Conservation (phyloP, 2,797 vertebrate genomes). For the Platyrinchus mystaceus region DNA sequence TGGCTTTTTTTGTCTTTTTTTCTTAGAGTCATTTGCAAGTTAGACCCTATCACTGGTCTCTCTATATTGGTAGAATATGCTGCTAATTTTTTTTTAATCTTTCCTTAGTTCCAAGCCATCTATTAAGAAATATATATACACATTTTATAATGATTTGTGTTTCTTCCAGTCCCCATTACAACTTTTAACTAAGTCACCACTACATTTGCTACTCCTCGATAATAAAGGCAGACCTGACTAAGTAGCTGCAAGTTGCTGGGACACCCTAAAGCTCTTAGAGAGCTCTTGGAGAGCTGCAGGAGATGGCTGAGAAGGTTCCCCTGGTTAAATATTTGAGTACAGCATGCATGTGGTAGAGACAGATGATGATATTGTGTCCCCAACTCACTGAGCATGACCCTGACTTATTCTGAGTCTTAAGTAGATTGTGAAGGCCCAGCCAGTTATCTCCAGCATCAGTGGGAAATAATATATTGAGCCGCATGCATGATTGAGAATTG, state of each 20-base stretch:
- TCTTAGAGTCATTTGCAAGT: background rate
- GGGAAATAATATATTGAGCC: background rate
- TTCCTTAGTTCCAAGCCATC: background rate
- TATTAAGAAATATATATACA: background rate
- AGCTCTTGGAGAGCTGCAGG: background rate
- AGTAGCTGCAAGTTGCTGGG: background rate
- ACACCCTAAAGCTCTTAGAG: background rate
- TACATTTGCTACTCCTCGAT: background rate
- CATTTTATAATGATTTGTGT: background rate
- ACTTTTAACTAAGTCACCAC: background rate
- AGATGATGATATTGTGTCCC: background rate
- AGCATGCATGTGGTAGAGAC: background rate
- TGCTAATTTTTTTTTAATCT: background rate
- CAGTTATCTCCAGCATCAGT: background rate
- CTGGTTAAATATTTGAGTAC: background rate
- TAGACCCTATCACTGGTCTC: background rate
- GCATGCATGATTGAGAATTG: background rate
- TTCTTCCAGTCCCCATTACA: background rate
- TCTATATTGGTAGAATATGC: background rate
- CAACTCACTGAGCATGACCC: background rate
- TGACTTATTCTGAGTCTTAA: background rate
- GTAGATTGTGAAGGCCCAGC: background rate
- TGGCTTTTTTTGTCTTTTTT: background rate
- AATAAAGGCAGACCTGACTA: background rate
- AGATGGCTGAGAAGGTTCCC: background rate